Evolutionary conservation across 1,140 invertebrate genomes (phyloP).

Genomic region (Bombus haemorrhoidalis): DNA sequence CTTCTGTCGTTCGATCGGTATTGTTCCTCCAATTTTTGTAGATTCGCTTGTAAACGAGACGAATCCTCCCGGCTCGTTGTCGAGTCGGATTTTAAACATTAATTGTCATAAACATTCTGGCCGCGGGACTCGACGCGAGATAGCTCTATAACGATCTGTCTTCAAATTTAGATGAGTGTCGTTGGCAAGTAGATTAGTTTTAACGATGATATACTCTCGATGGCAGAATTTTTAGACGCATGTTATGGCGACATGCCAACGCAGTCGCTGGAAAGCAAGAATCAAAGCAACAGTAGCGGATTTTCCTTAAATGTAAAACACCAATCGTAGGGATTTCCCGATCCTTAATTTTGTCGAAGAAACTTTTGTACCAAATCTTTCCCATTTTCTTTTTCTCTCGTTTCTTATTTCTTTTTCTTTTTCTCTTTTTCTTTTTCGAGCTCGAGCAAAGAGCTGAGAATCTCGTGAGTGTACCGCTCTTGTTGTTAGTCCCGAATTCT

Average conservation of each 20-base stretch:
- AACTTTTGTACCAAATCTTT: not conserved
- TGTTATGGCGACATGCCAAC: constrained; percentile 15
- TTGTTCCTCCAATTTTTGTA: constrained; percentile 31
- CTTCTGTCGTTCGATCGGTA: constrained; percentile 31
- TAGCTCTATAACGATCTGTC: constrained; percentile 46
- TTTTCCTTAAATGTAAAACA: constrained; percentile 18
- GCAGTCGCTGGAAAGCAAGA: constrained; percentile 12
- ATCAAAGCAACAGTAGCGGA: constrained; percentile 40
- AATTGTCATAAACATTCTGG: constrained; percentile 1
- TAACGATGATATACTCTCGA: constrained; percentile 44
- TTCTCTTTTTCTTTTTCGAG: not conserved
- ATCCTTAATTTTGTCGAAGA: not conserved
- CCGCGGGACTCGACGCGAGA: constrained; percentile 38
- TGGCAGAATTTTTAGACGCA: constrained; percentile 46
- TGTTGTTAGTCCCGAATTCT: constrained; percentile 22
- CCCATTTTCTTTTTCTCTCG: not conserved
- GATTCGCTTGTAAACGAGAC: constrained; percentile 14
- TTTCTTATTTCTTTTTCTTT: not conserved
- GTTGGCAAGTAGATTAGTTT: constrained; percentile 43
- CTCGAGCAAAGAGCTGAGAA: not conserved
- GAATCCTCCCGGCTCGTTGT: not conserved
- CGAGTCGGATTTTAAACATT: constrained; percentile 9
- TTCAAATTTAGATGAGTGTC: constrained; percentile 49
- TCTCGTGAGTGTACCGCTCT: constrained; percentile 15
- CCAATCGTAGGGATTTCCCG: not conserved